Percentiles rank a stretch among this genome's conserved stretches.
phyloP scores from a whole-genome alignment of 30 jellyfish, hydroid and myxozoan species.

The Turritopsis rubra region DNA sequence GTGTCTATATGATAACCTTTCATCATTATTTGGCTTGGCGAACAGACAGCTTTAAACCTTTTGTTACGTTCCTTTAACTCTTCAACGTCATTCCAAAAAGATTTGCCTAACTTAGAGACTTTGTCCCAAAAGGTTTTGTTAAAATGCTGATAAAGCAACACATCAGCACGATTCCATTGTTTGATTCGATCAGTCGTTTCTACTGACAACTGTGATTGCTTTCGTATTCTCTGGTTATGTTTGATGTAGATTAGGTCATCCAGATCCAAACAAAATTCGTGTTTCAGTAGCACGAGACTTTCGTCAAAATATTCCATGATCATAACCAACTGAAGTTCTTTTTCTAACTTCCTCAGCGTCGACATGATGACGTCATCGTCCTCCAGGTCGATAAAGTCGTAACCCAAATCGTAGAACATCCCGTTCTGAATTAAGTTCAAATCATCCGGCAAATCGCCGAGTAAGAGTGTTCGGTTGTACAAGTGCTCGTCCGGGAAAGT shows the following conservation, averaged over 20 bases:
- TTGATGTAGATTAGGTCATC: conserved; percentile 82
- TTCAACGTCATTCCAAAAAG: conserved; percentile 73
- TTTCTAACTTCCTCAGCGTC: conserved; percentile 41
- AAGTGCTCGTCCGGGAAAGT: conserved; percentile 78
- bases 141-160: conserved; percentile 50
- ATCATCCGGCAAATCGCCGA: conserved; percentile 81
- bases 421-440: conserved; percentile 84
- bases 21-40: conserved; percentile 65
- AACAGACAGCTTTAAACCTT: conserved; percentile 42
- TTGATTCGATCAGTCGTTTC: conserved; percentile 30
- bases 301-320: conserved; percentile 87
- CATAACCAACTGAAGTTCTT: conserved; percentile 81
- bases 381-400: conserved; percentile 71
- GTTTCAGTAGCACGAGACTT: conserved; percentile 77
- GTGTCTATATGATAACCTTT: conserved; percentile 59
- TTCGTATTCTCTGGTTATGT: conserved; percentile 63
- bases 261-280: conserved; percentile 74
- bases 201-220: conserved; percentile 33
- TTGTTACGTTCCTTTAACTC: conserved; percentile 57
- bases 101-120: conserved; percentile 46
- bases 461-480: conserved; percentile 56
- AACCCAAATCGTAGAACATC: conserved; percentile 90
- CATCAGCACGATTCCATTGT: conserved; percentile 82
- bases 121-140: conserved; percentile 79
- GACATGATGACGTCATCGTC: conserved; percentile 28